Percentiles rank a stretch among this genome's conserved stretches.
Conservation (phyloP, 1,140 invertebrate species). For the Thereuonema tuberculata region DNA sequence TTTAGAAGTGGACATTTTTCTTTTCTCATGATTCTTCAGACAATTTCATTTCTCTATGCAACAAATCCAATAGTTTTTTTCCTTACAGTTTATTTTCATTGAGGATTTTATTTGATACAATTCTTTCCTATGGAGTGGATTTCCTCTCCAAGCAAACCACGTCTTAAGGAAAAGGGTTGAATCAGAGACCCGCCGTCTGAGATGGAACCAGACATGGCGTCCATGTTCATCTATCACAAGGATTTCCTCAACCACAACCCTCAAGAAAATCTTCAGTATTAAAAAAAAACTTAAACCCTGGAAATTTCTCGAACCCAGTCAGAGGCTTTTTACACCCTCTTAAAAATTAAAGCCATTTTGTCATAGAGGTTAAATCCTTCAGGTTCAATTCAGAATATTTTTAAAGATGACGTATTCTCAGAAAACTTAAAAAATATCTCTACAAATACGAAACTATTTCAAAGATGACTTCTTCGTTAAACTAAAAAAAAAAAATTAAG, state of each 20-base stretch:
- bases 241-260: neutral
- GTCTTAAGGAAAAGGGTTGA: no score
- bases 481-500: constrained; percentile 3
- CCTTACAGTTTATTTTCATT: no score
- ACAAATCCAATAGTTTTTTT: no score
- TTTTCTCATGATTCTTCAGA: no score
- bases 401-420: neutral
- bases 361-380: neutral
- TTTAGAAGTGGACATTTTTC: no score
- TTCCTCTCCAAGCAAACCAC: no score
- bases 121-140: no score
- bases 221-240: neutral
- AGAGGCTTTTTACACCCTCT: neutral
- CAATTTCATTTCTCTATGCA: no score
- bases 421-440: constrained; percentile 1
- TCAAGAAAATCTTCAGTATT: neutral
- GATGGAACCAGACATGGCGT: neutral
- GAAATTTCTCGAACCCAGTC: neutral
- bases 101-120: no score
- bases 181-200: no score
- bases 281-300: neutral
- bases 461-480: neutral
- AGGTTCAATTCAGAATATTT: neutral
- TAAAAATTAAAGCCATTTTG: neutral
- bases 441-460: neutral